Evolutionary conservation across 2,113 vertebrate genomes (phyloP), one percentile per base, ranked within the genome.

Genomic region (Gavialis gangeticus): DNA sequence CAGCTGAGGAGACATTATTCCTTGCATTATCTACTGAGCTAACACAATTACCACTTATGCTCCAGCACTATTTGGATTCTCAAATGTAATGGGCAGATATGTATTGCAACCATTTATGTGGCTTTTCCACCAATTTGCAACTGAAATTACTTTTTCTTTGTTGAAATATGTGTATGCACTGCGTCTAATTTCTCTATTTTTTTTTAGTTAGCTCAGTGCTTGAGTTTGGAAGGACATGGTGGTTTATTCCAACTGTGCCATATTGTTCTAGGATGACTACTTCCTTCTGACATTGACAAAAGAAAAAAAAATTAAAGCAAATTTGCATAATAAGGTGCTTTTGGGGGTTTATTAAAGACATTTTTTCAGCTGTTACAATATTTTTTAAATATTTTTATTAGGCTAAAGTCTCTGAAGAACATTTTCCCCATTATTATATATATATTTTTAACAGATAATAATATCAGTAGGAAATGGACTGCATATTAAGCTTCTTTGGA

Each of bases 1-100:
- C 54, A 83, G 84, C 91, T 1, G 69, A 96, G 96, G 93, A 89
- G 87, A 88, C 77, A 78, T 96, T 58, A 84, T 30, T 95, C 67
- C 91, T 91, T 71, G 22, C 67, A 63, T 90, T 87, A 87, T 89
- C 90, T 91, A 12, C 54, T 62, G 60, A 75, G 87, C 92, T 82
- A 93, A 87, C 90, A 62, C 28, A 34, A 4, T 22, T 94, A 82
- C 91, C 80, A 30, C 62, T 0, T 37, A 90, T 28, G 84, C 0
- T 0, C 88, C 4, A 4, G 25, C 3, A 67, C 85, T 81, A 2
- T 82, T 85, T 82, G 89, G 91, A 66, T 60, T 95, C 92, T 95
- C 88, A 64, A 34, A 28, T 1, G 73, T 85, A 88, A 92, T 69
- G 75, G 92, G 81, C 58, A 78, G 88, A 73, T 87, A 85, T 63